Evolutionary conservation across 92 coral and sea anemone species (phyloP).

Genomic region (Actinostola sp.): DNA sequence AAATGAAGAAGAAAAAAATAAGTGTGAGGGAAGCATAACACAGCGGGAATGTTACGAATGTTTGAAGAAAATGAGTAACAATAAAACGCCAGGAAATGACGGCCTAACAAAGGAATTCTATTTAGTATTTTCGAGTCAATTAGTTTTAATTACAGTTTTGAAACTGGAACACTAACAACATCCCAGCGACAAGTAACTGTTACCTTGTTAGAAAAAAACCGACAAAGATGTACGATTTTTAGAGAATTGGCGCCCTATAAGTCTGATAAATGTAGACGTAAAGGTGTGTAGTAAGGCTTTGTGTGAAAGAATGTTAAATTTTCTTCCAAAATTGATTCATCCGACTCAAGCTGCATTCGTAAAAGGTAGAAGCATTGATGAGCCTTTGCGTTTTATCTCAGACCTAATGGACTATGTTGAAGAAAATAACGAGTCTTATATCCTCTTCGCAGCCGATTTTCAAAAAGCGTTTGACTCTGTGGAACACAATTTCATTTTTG

Average conservation of each 20-base stretch:
- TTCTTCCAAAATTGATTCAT: conserved; percentile 23
- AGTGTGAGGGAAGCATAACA: conserved; percentile 2
- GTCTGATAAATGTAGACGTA: conserved; percentile 33
- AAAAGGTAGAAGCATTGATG: conserved; percentile 24
- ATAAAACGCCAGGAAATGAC: conserved; percentile 27
- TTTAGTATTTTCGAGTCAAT: not conserved
- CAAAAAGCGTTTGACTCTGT: conserved; percentile 28
- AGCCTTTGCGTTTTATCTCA: not conserved
- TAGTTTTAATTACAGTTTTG: conserved; percentile 9
- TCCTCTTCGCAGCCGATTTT: conserved; percentile 31
- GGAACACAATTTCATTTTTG: conserved; percentile 32
- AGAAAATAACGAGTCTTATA: not conserved
- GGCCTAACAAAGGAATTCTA: conserved; percentile 24
- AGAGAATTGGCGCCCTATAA: conserved; percentile 39
- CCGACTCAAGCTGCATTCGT: conserved; percentile 29
- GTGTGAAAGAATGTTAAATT: conserved; percentile 9
- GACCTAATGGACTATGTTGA: conserved; percentile 13
- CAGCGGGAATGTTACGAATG: conserved; percentile 19
- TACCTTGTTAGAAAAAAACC: conserved; percentile 24
- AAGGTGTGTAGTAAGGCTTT: conserved; percentile 38
- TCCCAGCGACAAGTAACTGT: conserved; percentile 12
- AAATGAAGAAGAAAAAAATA: conserved; percentile 7
- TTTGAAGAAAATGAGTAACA: conserved; percentile 5
- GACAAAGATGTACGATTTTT: conserved; percentile 7
- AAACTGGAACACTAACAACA: not conserved